These are phyloP conservation scores for Camponotus pennsylvanicus DNA, from an alignment of 1,140 invertebrate species.

Conservation along the genomic window DNA sequence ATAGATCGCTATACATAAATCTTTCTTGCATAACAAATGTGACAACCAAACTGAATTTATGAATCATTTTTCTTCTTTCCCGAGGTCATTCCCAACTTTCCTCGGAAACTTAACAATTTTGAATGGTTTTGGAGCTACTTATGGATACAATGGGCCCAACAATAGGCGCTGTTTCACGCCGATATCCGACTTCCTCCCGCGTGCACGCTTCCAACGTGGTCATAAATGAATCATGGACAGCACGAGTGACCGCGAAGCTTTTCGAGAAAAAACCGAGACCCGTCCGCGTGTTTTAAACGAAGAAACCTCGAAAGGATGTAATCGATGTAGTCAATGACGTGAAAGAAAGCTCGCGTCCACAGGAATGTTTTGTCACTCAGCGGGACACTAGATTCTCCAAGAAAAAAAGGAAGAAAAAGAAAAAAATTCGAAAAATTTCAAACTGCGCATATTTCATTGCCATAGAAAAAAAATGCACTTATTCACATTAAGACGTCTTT, in stretches of 20 bases:
- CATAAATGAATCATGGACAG: conserved; percentile 80
- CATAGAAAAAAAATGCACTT: neutral
- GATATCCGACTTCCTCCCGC: conserved; percentile 77
- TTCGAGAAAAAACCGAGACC: neutral
- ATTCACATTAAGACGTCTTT: neutral
- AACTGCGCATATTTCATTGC: neutral
- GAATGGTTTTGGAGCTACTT: conserved; percentile 77
- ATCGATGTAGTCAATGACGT: conserved; percentile 11
- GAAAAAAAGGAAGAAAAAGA: too few species aligned
- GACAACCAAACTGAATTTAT: conserved; percentile 18
- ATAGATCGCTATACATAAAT: neutral
- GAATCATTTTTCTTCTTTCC: conserved; percentile 57
- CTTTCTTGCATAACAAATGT: too few species aligned
- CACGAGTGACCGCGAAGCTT: conserved; percentile 56
- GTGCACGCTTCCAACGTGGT: conserved; percentile 74
- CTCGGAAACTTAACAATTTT: conserved; percentile 72
- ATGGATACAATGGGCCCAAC: conserved; percentile 79
- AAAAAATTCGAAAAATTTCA: neutral
- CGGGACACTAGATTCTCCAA: neutral
- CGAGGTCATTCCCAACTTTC: conserved; percentile 59
- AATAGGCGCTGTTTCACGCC: conserved; percentile 79
- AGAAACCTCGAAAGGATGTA: neutral
- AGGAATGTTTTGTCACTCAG: conserved; percentile 7
- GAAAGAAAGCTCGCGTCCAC: conserved; percentile 12
- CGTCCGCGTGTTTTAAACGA: neutral